A percentile compares a stretch with the other conserved stretches of the same genome.
Conservation (phyloP, 2,888 invertebrate genomes). For the Galerucella nymphaeae region DNA sequence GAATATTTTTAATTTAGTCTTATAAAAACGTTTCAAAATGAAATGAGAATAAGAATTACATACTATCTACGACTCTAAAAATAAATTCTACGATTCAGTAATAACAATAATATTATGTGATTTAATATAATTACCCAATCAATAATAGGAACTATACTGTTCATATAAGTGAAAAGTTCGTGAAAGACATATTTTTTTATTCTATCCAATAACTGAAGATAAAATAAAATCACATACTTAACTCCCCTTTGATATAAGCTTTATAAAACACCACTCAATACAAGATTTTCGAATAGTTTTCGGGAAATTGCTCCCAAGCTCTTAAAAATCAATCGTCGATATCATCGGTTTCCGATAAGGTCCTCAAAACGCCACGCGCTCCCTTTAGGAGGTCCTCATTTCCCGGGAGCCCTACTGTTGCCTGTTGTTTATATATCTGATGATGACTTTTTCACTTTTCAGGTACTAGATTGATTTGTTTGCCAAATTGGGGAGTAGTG, state of each 20-base stretch:
- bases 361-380: conserved; percentile 55
- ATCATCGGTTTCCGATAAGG: conserved; percentile 56
- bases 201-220: not conserved
- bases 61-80: no score
- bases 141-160: no score
- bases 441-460: conserved; percentile 45
- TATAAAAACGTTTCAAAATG: not conserved
- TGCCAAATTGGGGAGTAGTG: conserved; percentile 34
- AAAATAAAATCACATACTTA: not conserved
- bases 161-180: no score
- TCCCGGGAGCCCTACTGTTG: conserved; percentile 46
- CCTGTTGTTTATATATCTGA: conserved; percentile 43
- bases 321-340: conserved; percentile 46
- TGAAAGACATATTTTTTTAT: no score
- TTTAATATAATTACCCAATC: no score
- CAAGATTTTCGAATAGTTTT: conserved; percentile 43
- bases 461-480: conserved; percentile 37
- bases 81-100: no score
- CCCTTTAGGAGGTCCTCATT: conserved; percentile 36
- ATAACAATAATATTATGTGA: no score
- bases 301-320: conserved; percentile 43
- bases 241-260: not conserved
- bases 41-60: not conserved
- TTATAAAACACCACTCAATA: not conserved
- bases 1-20: not conserved